These are phyloP conservation scores for Vimba vimba DNA, from an alignment of 2,113 vertebrate genomes.

Conservation along the genomic window DNA sequence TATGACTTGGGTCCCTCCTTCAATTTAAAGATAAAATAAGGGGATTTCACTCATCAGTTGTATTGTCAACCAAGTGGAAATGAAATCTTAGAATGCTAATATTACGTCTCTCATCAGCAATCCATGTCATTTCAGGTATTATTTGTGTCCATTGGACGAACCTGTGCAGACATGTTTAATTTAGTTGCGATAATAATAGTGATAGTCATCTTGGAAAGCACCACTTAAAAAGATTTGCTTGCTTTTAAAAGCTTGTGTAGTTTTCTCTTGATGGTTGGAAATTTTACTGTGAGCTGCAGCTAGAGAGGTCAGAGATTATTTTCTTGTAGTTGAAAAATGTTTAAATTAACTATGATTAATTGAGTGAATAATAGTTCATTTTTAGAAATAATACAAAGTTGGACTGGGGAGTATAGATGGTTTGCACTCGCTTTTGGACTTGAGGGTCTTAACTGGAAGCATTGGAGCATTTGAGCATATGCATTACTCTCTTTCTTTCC, in stretches of 20 bases:
- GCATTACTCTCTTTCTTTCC: slow-evolving; percentile 14
- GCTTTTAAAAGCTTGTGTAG: neutral
- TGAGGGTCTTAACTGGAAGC: neutral
- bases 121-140: neutral
- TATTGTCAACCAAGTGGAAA: neutral
- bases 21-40: neutral
- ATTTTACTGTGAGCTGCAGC: neutral
- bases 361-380: neutral
- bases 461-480: neutral
- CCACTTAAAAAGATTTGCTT: neutral
- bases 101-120: neutral
- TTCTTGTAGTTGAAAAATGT: neutral
- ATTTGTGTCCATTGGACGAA: neutral
- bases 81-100: neutral
- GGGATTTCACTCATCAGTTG: neutral
- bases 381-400: neutral
- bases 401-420: neutral
- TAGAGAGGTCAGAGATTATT: neutral
- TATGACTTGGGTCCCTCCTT: neutral
- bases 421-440: neutral
- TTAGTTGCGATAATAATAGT: neutral
- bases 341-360: neutral
- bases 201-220: neutral
- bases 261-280: neutral
- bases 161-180: neutral